Evolutionary conservation across 1,140 invertebrate genomes (phyloP).

Genomic region (Sminthurinus signatus): DNA sequence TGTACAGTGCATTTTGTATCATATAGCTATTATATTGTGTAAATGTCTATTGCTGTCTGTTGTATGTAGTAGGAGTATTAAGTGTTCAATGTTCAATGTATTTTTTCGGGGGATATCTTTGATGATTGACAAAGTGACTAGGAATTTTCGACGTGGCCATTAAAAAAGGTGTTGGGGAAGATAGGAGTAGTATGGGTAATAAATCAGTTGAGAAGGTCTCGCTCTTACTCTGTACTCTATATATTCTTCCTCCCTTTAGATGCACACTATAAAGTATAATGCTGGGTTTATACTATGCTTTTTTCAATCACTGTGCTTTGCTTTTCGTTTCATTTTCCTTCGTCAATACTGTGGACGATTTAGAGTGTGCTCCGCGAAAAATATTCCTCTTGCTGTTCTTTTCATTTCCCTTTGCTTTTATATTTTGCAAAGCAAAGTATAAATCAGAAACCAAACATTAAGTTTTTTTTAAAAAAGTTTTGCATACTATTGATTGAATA

Average conservation of each 20-base stretch:
- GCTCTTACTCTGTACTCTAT: background rate
- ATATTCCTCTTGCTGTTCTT: no score
- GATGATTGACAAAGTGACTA: conserved; percentile 35
- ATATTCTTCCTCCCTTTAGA: background rate
- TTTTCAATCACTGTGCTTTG: background rate
- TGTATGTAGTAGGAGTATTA: background rate
- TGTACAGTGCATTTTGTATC: no score
- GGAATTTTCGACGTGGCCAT: conserved; percentile 28
- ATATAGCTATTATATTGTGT: no score
- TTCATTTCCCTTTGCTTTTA: no score
- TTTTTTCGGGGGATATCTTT: conserved; percentile 22
- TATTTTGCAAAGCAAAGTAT: no score
- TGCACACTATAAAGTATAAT: background rate
- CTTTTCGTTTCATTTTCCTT: background rate
- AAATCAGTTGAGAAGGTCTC: conserved; percentile 31
- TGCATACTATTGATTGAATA: no score
- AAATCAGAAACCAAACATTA: no score
- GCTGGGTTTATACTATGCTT: background rate
- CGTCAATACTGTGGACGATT: no score
- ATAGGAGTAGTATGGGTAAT: conserved; percentile 35
- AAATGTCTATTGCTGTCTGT: no score
- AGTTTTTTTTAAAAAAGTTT: no score
- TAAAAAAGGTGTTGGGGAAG: conserved; percentile 37
- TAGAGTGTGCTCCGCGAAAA: no score
- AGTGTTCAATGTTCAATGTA: conserved; percentile 10